A percentile compares a stretch with the other conserved stretches of the same genome.
Evolutionary conservation across 2,113 vertebrate species (phyloP).

Genomic region (Rhynchomys soricoides): DNA sequence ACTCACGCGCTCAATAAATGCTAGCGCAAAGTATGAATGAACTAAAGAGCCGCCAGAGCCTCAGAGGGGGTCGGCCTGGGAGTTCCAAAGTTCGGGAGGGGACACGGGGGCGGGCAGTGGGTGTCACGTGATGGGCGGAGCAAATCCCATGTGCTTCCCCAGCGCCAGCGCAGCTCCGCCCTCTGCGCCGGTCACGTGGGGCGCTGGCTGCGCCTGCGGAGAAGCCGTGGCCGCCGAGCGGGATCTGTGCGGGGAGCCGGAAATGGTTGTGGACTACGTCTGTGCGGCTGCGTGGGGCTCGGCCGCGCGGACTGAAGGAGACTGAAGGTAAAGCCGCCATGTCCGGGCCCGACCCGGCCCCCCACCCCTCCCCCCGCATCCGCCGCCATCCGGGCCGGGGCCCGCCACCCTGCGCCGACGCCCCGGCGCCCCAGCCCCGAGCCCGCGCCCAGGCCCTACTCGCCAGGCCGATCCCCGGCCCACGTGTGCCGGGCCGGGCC

Average conservation of each 20-base stretch:
- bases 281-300: constrained; percentile 93
- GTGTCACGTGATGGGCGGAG: constrained; percentile 73
- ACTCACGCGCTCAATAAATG: constrained; percentile 48
- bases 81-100: constrained; percentile 60
- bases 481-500: constrained; percentile 72
- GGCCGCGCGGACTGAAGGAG: constrained; percentile 93
- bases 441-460: constrained; percentile 60
- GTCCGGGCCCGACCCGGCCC: constrained; percentile 80
- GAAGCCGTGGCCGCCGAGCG: constrained; percentile 83
- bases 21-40: constrained; percentile 70
- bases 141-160: constrained; percentile 52
- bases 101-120: constrained; percentile 49
- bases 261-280: constrained; percentile 87
- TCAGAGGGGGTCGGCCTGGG: not conserved
- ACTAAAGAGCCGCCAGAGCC: constrained; percentile 43
- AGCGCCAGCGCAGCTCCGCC: constrained; percentile 66
- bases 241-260: constrained; percentile 92
- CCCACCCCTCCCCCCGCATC: constrained; percentile 80
- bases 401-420: constrained; percentile 67
- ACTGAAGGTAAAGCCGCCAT: constrained; percentile 88
- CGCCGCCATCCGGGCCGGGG: constrained; percentile 77
- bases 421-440: constrained; percentile 55
- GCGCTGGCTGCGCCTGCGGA: constrained; percentile 80
- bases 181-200: constrained; percentile 79
- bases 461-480: constrained; percentile 73